Percentiles rank a stretch among this genome's conserved stretches.
Evolutionary conservation across 1,140 invertebrate species (phyloP).

Genomic region (Neuroterus valhalla): DNA sequence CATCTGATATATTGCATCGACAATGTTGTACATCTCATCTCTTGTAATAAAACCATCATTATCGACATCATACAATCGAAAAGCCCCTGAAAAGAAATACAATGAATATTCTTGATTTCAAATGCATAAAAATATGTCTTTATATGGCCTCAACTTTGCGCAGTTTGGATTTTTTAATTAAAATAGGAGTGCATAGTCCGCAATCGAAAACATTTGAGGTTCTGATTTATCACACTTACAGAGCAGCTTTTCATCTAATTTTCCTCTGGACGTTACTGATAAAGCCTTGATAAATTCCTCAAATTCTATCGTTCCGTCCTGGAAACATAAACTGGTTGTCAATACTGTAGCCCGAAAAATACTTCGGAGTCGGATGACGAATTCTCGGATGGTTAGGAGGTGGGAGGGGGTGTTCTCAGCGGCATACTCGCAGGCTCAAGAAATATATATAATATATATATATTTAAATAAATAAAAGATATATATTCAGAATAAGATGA

Average conservation of each 20-base stretch:
- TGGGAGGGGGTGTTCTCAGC: no score
- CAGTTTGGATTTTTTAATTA: not conserved
- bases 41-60: constrained; percentile 98
- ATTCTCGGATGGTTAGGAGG: no score
- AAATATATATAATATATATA: no score
- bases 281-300: constrained; percentile 97
- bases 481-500: no score
- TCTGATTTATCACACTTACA: constrained; percentile 82
- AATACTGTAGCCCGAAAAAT: no score
- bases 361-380: no score
- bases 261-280: constrained; percentile 96
- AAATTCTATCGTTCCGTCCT: constrained; percentile 98
- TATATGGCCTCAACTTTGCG: no score
- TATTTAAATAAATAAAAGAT: no score
- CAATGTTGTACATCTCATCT: constrained; percentile 99
- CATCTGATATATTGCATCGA: constrained; percentile 99
- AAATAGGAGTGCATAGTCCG: no score
- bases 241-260: constrained; percentile 96
- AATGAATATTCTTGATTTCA: constrained; percentile 4
- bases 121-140: no score
- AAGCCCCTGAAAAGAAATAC: constrained; percentile 87
- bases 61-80: constrained; percentile 97
- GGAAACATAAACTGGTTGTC: constrained; percentile 57
- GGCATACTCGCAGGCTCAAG: no score
- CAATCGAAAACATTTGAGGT: constrained; percentile 8